These are phyloP conservation scores for Eulemur coronatus DNA, from an alignment of 2,797 vertebrate species.

Conservation along the genomic window DNA sequence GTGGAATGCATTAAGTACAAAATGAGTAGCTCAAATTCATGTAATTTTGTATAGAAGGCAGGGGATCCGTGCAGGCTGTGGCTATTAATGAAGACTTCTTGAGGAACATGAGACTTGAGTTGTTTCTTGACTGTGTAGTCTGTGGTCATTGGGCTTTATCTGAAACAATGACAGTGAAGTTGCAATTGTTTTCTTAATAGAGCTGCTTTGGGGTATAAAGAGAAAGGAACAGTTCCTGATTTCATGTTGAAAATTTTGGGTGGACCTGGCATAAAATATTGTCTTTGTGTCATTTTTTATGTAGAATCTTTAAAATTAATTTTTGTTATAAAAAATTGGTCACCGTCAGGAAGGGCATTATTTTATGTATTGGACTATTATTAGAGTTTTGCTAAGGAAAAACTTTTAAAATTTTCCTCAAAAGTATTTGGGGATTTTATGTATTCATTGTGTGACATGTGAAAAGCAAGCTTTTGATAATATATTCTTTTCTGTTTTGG, in stretches of 20 bases:
- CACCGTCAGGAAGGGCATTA: neutral
- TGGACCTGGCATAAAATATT: neutral
- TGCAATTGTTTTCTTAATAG: neutral
- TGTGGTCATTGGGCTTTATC: neutral
- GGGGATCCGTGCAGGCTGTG: neutral
- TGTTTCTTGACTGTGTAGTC: neutral
- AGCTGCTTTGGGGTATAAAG: neutral
- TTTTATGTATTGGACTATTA: neutral
- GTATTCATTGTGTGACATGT: neutral
- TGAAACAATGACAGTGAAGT: neutral
- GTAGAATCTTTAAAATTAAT: neutral
- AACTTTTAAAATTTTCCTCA: neutral
- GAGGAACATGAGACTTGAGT: neutral
- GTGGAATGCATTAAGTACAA: neutral
- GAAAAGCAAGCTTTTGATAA: neutral
- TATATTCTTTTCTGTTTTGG: neutral
- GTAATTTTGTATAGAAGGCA: neutral
- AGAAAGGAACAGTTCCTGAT: neutral
- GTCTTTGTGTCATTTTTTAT: neutral
- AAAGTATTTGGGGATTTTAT: neutral
- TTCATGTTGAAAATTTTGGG: constrained; percentile 1
- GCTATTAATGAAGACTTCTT: neutral
- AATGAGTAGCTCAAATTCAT: neutral
- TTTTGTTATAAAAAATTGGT: neutral
- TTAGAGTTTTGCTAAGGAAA: neutral